Base-by-base conservation (phyloP, 2,888 invertebrate genomes). In the Drosophila merina region DNA sequence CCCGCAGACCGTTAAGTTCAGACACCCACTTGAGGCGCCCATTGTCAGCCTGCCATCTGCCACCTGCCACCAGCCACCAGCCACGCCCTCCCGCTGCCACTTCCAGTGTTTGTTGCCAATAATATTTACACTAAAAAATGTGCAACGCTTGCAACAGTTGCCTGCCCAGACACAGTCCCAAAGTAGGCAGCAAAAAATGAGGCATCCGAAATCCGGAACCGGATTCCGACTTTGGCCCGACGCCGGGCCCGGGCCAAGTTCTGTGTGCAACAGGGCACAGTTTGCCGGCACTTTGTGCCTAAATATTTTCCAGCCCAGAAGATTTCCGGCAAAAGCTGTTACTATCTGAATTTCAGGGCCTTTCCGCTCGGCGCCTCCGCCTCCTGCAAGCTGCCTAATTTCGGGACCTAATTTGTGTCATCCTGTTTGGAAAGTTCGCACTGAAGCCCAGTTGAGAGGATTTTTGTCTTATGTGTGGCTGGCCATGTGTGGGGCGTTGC, bases 251-350 rank as follows among this genome's bases (percentile, higher is more conserved):
- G 36, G 12, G 78, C 86, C 81, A 81, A 85, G 63, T 83, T 82
- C 56, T 64, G 66, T 50, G 57, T 60, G 20, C 31, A 42, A 42
- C 40, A 42, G 58, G 54, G 84, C 82, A 82, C 82, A 82, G 82
- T 83, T 82, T 68, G 71, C 54, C 40, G 48, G 60, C 63, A 45
- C 38, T 64, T 76, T 73, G 75, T 68, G 80, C 78, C 84, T 72
- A 80, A 82, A 86, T 83, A 80, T 80, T 86, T 86, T 76, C 52
- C 66, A 66, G 71, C 84, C 84, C 75, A 73, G 76, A 75, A 86
- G 86, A 86, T 86, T 80, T 86, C 82, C 82, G 80, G 77, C 58
- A 54, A 56, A 57, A 71, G 51, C 56, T 70, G 70, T 44, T 64
- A 57, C 57, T 14, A 26, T 31, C 31, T 20, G 40, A 64, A 56